Evolutionary conservation across 2,888 invertebrate species (phyloP).

Genomic region (Galerucella nymphaeae): DNA sequence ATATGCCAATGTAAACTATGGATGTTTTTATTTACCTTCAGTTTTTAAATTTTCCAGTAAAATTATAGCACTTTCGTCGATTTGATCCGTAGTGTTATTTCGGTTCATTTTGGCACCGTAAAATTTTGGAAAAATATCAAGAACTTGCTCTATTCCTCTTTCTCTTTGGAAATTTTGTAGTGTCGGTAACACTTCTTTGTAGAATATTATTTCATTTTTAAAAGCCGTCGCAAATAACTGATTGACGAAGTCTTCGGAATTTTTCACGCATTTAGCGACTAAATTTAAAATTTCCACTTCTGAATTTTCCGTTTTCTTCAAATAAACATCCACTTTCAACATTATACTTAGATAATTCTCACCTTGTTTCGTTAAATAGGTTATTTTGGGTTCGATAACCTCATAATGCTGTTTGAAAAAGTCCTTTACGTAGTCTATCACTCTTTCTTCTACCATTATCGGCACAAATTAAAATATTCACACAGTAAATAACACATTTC

Average conservation of each 20-base stretch:
- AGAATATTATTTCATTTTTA: constrained; percentile 67
- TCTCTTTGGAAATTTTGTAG: constrained; percentile 64
- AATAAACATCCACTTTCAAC: constrained; percentile 17
- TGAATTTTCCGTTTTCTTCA: not conserved
- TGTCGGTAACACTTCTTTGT: constrained; percentile 63
- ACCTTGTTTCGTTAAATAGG: constrained; percentile 15
- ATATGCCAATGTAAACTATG: too few species aligned
- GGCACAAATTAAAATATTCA: not conserved
- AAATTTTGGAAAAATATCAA: constrained; percentile 59
- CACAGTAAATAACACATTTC: not conserved
- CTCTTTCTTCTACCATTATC: constrained; percentile 18
- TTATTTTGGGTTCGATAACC: constrained; percentile 6
- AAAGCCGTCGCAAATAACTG: constrained; percentile 44
- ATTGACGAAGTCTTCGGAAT: constrained; percentile 46
- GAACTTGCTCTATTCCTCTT: constrained; percentile 58
- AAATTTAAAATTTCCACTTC: constrained; percentile 16
- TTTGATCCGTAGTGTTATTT: constrained; percentile 46
- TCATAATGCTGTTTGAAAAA: constrained; percentile 1
- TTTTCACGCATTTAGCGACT: constrained; percentile 21
- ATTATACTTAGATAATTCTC: constrained; percentile 30
- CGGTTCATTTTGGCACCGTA: constrained; percentile 50
- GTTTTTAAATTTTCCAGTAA: constrained; percentile 66
- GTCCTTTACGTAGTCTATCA: constrained; percentile 6
- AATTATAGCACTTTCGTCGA: constrained; percentile 67
- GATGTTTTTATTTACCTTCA: constrained; percentile 9